phyloP scores from a whole-genome alignment of 2,888 invertebrate species.

The Bembecia ichneumoniformis region DNA sequence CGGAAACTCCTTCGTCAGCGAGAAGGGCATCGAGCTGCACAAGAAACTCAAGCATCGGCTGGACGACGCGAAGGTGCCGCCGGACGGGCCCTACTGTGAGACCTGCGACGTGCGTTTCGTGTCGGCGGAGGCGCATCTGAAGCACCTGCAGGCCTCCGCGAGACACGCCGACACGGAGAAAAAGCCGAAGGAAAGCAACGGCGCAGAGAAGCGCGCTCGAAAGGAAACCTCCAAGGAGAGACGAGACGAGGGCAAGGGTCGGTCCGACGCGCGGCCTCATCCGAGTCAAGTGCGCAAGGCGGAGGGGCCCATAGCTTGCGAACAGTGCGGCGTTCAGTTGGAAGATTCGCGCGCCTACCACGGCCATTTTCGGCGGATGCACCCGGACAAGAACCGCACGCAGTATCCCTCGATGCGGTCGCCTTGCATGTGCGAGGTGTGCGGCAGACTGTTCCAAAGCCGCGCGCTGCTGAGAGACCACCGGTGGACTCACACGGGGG shows the following conservation, averaged over 20 bases:
- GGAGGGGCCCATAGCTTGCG: conserved; percentile 50
- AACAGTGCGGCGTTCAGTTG: conserved; percentile 52
- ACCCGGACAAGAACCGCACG: conserved; percentile 59
- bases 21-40: conserved; percentile 56
- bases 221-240: conserved; percentile 22
- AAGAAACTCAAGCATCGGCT: conserved; percentile 52
- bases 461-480: conserved; percentile 58
- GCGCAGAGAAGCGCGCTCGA: conserved; percentile 27
- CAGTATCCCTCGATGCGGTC: conserved; percentile 56
- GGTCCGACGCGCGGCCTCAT: conserved; percentile 21
- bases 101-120: conserved; percentile 45
- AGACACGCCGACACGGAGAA: conserved; percentile 22
- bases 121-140: conserved; percentile 31
- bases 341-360: conserved; percentile 54
- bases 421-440: conserved; percentile 51
- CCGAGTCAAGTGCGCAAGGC: conserved; percentile 37
- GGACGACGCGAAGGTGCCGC: conserved; percentile 38
- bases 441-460: conserved; percentile 57
- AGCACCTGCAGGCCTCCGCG: conserved; percentile 45
- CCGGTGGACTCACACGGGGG: conserved; percentile 60
- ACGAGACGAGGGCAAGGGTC: conserved; percentile 16
- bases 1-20: conserved; percentile 57
- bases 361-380: conserved; percentile 54
- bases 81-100: conserved; percentile 50
- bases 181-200: conserved; percentile 27